Base-by-base conservation (phyloP, 1,140 invertebrate genomes). In the Pseudomyrmex gracilis region DNA sequence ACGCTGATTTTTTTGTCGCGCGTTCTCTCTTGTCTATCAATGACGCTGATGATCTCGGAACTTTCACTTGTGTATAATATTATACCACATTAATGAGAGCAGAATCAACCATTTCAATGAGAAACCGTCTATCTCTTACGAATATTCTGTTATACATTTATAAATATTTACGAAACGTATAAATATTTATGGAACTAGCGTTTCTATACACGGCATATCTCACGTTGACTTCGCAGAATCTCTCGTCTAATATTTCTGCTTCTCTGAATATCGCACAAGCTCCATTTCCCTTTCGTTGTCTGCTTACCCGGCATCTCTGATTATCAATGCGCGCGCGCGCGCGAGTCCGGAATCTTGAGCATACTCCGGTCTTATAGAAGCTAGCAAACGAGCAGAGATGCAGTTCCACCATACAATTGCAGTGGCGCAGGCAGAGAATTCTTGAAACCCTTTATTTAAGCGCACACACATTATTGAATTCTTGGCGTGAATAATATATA, bases 301-400 rank as follows among this genome's bases (percentile, higher is more conserved):
- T 60, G 74, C 80, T 86, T 77, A 85, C n/a, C 74, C 55, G 51
- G 66, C 76, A 82, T 85, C 87, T 88, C 85, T 87, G 87, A 89
- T 89, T 89, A 89, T 85, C 74, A 60, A 63, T 34, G 34, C 34
- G 4, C 34, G 34, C 34, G 34, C 34, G 34, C 34, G 34, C 34
- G 4, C 67, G 49, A 70, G 87, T 74, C 51, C 45, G 66, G 84
- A 82, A 87, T 82, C 71, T 34, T 61, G 85, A 61, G 17, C 82
- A 20, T 24, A 77, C 82, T 82, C 61, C 4, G 68, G 67, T 85
- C 61, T 61, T 67, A 55, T 22, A 66, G 78, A 78, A 78, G 66
- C 64, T 58, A 47, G 73, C 85, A 70, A 73, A 57, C 66, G 66
- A 51, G 57, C 60, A 51, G 34, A 66, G 43, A 67, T 58, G 64